Evolutionary conservation across 2,888 invertebrate genomes (phyloP).

Genomic region (Liodrosophila aerea): DNA sequence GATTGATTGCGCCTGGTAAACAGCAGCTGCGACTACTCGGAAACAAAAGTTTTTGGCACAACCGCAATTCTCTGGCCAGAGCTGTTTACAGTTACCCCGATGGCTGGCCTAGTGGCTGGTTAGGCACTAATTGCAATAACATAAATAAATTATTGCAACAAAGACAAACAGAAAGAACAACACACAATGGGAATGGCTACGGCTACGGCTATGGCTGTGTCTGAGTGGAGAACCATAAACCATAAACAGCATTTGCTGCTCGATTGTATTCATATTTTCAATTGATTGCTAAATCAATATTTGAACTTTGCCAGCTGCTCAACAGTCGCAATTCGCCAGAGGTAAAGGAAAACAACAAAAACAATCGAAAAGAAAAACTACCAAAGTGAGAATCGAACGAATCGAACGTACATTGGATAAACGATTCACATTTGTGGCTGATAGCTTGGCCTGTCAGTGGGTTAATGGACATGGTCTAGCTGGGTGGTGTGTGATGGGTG

Average conservation of each 20-base stretch:
- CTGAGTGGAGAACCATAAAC: conserved; percentile 13
- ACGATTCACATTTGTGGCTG: conserved; percentile 25
- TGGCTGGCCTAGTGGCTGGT: conserved; percentile 3
- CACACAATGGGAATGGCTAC: conserved; percentile 6
- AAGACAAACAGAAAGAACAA: conserved; percentile 33
- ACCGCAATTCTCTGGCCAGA: conserved; percentile 6
- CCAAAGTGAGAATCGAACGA: conserved; percentile 5
- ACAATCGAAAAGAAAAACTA: background rate
- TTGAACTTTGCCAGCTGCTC: conserved; percentile 53
- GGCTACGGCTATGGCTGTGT: background rate
- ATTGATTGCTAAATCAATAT: conserved; percentile 71
- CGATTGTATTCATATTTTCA: conserved; percentile 52
- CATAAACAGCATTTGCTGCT: conserved; percentile 36
- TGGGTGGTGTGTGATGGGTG: no score
- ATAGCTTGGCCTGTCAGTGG: conserved; percentile 2
- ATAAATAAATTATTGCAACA: conserved; percentile 43
- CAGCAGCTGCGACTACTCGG: conserved; percentile 2
- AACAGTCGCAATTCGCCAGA: conserved; percentile 18
- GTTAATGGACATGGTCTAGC: no score
- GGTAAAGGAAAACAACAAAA: conserved; percentile 6
- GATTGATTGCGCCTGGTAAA: conserved; percentile 14
- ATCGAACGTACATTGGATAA: conserved; percentile 17
- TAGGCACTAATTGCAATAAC: conserved; percentile 57
- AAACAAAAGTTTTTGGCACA: conserved; percentile 15
- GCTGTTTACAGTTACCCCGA: conserved; percentile 21